Evolutionary conservation across 2,113 vertebrate genomes (phyloP).

Genomic region (Brachyistius frenatus): DNA sequence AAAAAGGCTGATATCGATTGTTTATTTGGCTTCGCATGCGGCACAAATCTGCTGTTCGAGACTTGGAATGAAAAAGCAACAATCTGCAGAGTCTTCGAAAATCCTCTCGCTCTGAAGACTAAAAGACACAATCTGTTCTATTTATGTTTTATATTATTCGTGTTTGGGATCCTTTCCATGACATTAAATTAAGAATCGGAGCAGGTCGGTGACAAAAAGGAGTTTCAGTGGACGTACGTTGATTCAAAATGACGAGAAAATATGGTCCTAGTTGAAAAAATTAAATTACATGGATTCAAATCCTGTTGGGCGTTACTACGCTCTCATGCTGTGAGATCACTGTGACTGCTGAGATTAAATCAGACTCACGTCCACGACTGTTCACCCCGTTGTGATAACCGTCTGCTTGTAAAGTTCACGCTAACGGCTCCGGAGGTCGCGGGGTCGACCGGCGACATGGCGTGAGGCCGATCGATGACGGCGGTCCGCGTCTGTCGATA

Average conservation of each 20-base stretch:
- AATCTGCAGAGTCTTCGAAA: not conserved
- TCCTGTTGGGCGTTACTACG: not conserved
- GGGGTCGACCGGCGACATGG: no score
- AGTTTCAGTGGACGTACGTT: no score
- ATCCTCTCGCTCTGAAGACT: no score
- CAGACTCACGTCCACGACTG: not conserved
- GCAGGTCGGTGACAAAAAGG: no score
- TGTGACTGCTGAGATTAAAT: conserved; percentile 27
- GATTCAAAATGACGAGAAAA: no score
- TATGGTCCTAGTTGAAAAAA: no score
- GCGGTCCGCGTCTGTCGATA: not conserved
- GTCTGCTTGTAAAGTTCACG: not conserved
- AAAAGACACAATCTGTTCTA: no score
- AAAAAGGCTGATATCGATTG: not conserved
- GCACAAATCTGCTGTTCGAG: not conserved
- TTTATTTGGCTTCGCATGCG: not conserved
- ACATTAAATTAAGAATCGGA: no score
- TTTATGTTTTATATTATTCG: no score
- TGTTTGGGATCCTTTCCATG: no score
- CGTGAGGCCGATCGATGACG: conserved; percentile 2
- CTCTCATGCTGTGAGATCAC: conserved; percentile 22
- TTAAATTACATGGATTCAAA: conserved; percentile 19
- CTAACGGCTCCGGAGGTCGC: conserved; percentile 13
- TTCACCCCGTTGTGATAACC: conserved; percentile 12
- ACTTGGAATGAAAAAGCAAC: not conserved